A percentile compares a stretch with the other conserved stretches of the same genome.
phyloP scores from a whole-genome alignment of 2,888 invertebrate genomes.

The Cephus pulcher region DNA sequence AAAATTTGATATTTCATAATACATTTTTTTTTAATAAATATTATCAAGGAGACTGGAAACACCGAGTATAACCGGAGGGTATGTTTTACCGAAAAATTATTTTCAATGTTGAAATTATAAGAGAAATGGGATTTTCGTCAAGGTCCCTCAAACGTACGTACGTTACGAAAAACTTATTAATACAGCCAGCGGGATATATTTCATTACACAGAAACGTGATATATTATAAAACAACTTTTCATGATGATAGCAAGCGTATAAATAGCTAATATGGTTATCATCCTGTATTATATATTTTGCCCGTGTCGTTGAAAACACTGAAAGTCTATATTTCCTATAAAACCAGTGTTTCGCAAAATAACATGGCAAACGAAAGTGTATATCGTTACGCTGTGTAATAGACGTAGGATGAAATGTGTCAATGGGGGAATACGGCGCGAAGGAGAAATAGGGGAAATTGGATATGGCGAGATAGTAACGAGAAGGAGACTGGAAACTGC shows the following conservation, averaged over 20 bases:
- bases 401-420: background rate
- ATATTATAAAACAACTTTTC: too few relatives aligned
- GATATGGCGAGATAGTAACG: slow-evolving; percentile 19
- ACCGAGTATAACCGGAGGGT: background rate
- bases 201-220: background rate
- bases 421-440: background rate
- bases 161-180: background rate
- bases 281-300: too few relatives aligned
- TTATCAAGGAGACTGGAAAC: background rate
- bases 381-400: background rate
- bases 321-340: background rate
- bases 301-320: too few relatives aligned
- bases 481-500: slow-evolving; percentile 27
- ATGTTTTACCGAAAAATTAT: background rate
- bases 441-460: slow-evolving; percentile 19
- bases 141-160: too few relatives aligned
- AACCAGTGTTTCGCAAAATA: background rate
- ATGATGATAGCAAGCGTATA: too few relatives aligned
- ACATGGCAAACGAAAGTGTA: background rate
- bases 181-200: background rate
- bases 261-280: too few relatives aligned
- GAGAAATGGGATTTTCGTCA: background rate
- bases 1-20: background rate
- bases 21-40: background rate
- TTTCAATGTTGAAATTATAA: background rate